A percentile compares a stretch with the other conserved stretches of the same genome.
Conservation (phyloP, 2,888 invertebrate species). For the Pardosa pseudoannulata region DNA sequence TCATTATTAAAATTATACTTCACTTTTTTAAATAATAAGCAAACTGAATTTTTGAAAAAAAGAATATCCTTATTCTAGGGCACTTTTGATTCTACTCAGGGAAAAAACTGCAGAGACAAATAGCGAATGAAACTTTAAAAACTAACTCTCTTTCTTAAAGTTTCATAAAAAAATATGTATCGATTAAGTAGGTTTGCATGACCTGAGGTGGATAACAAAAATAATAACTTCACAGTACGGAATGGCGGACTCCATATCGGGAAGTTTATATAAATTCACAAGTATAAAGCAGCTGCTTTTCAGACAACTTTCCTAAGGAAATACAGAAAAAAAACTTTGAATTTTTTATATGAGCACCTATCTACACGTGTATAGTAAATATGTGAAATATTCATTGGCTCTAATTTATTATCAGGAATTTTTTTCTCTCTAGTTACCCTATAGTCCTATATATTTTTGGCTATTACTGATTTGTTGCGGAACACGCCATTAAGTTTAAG, state of each 20-base stretch:
- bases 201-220: slow-evolving; percentile 39
- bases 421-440: too few species aligned
- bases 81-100: background rate
- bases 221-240: slow-evolving; percentile 26
- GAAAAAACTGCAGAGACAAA: slow-evolving; percentile 18
- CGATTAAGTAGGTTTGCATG: slow-evolving; percentile 39
- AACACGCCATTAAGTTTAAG: too few species aligned
- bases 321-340: slow-evolving; percentile 1
- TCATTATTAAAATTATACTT: too few species aligned
- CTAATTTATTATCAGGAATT: too few species aligned
- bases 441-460: too few species aligned
- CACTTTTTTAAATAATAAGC: too few species aligned
- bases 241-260: background rate
- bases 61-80: too few species aligned
- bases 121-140: background rate
- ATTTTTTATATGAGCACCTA: too few species aligned
- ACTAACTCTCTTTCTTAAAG: slow-evolving; percentile 19
- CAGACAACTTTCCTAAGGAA: slow-evolving; percentile 3
- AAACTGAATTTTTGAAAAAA: too few species aligned
- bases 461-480: too few species aligned
- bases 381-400: too few species aligned
- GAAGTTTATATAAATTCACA: slow-evolving; percentile 52
- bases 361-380: too few species aligned
- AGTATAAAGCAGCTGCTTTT: slow-evolving; percentile 43
- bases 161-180: slow-evolving; percentile 11